phyloP scores from a whole-genome alignment of 2,797 vertebrate genomes.

The Enoplosus armatus region DNA sequence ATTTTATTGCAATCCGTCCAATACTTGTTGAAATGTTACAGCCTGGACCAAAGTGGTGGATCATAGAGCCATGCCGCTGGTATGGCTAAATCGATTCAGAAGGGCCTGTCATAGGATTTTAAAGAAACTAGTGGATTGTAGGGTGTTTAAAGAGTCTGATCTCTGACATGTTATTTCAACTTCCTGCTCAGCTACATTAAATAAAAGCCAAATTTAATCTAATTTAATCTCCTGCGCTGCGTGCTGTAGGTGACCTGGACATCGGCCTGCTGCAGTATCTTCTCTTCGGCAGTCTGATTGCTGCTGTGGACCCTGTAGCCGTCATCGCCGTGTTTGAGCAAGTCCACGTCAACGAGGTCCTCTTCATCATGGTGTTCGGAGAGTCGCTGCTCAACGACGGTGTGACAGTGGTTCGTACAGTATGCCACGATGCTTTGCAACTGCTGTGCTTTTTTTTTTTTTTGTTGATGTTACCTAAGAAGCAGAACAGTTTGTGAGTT shows the following conservation, averaged over 20 bases:
- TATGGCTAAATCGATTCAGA: not conserved
- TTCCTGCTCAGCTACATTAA: not conserved
- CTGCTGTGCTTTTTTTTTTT: too few species aligned
- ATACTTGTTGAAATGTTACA: not conserved
- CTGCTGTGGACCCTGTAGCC: conserved; percentile 96
- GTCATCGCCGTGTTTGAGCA: conserved; percentile 98
- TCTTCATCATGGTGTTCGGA: conserved; percentile 98
- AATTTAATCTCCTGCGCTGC: not conserved
- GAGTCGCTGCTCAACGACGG: conserved; percentile 98
- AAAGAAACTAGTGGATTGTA: not conserved
- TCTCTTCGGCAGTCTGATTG: conserved; percentile 93
- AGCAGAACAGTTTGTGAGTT: not conserved
- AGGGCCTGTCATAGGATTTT: too few species aligned
- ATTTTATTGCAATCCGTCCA: not conserved
- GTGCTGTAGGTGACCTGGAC: conserved; percentile 84
- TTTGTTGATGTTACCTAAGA: not conserved
- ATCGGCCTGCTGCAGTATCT: conserved; percentile 92
- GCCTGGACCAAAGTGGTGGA: not conserved
- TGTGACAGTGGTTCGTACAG: conserved; percentile 92
- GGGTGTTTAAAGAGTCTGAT: not conserved
- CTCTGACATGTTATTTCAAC: not conserved
- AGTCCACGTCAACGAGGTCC: conserved; percentile 97
- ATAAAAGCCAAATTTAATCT: not conserved
- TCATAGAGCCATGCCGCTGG: not conserved
- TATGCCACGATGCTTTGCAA: fast-evolving